A percentile compares a stretch with the other conserved stretches of the same genome.
phyloP scores from a whole-genome alignment of 2,888 invertebrate genomes.

The Oligia fasciuncula region DNA sequence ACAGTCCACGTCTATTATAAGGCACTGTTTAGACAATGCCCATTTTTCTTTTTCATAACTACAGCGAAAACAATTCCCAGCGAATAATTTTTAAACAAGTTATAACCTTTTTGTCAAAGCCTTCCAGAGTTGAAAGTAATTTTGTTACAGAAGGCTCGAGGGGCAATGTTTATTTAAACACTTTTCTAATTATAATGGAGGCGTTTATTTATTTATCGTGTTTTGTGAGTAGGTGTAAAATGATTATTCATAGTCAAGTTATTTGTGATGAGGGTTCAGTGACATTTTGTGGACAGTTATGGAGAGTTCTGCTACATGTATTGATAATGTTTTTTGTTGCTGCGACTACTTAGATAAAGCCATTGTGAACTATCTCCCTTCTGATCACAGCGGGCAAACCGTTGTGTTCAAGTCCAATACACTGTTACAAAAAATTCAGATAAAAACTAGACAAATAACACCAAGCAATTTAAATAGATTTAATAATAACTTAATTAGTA shows the following conservation, averaged over 20 bases:
- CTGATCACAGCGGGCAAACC: no score
- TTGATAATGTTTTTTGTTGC: no score
- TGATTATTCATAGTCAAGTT: not conserved
- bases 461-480: no score
- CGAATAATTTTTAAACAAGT: slow-evolving; percentile 20
- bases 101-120: slow-evolving; percentile 21
- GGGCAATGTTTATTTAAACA: slow-evolving; percentile 30
- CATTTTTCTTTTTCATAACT: not conserved
- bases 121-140: slow-evolving; percentile 16
- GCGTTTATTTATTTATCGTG: slow-evolving; percentile 20
- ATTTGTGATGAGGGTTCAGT: not conserved
- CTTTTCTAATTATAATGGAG: slow-evolving; percentile 31
- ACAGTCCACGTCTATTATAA: not conserved
- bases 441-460: no score
- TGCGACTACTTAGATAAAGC: no score
- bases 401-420: no score
- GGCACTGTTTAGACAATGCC: not conserved
- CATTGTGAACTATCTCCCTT: no score
- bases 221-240: slow-evolving; percentile 2
- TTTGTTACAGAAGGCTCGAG: slow-evolving; percentile 18
- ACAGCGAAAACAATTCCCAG: slow-evolving; percentile 3
- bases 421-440: no score
- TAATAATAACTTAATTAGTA: no score
- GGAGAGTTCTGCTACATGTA: no score
- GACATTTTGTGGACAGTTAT: not conserved